Evolutionary conservation across 1,140 invertebrate species (phyloP).

Genomic region (Latrodectus geometricus): DNA sequence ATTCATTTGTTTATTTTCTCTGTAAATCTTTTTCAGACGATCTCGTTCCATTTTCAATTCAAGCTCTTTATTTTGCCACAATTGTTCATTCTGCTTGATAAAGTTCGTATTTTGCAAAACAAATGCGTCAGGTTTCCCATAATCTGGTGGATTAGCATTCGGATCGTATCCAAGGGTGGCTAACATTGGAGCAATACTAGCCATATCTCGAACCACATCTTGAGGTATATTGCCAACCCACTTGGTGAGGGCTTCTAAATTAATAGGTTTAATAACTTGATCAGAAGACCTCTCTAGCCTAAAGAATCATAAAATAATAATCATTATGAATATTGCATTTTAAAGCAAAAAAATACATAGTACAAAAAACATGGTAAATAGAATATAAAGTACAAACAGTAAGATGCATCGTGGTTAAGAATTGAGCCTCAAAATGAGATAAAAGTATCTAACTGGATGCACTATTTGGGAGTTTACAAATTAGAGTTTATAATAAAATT

Average conservation of each 20-base stretch:
- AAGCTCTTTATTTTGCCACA: constrained; percentile 70
- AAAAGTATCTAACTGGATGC: no score
- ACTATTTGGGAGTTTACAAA: no score
- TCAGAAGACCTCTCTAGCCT: constrained; percentile 97
- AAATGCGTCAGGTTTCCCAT: constrained; percentile 86
- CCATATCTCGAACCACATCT: constrained; percentile 91
- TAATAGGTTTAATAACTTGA: constrained; percentile 98
- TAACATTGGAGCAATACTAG: constrained; percentile 91
- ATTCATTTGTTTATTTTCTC: constrained; percentile 1
- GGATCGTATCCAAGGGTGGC: constrained; percentile 92
- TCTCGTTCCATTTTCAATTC: constrained; percentile 66
- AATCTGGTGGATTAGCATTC: constrained; percentile 91
- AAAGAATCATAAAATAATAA: constrained; percentile 67
- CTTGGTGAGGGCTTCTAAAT: constrained; percentile 94
- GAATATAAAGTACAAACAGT: no score
- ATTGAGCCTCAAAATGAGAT: no score
- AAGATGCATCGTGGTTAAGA: no score
- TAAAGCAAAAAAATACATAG: no score
- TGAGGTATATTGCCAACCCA: constrained; percentile 95
- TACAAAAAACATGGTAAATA: no score
- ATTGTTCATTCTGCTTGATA: constrained; percentile 70
- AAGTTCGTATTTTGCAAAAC: constrained; percentile 84
- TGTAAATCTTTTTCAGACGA: constrained; percentile 43
- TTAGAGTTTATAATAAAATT: no score
- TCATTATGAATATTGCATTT: neutral